Base-by-base conservation (phyloP, 2,888 invertebrate species). In the Dryomyza anilis region DNA sequence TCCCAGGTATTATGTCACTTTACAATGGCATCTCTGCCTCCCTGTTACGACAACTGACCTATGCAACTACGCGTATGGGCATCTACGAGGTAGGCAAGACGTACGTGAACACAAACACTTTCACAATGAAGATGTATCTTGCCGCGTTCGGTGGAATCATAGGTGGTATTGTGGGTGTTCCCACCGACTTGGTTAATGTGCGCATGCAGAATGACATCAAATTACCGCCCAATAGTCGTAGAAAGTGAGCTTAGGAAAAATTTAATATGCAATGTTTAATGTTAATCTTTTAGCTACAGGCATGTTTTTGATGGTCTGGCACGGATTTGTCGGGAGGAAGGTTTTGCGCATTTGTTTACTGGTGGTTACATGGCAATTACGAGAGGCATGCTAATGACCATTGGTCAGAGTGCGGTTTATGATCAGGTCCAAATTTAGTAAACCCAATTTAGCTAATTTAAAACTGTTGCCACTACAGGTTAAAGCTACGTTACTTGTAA, bases 201-300 rank as follows among this genome's bases (percentile, higher is more conserved):
- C 86, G 98, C 72, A 96, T 98, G 96, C 98, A 99, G 83, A 98
- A 98, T 85, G 98, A 99, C 85, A 88, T 97, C 10, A 98, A 98
- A 84, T 83, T 98, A 57, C 89, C 95, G 6, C 78, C 83, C 61
- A 93, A 94, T 23, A 87, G 91, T 72, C 86, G 96, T 78, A 88
- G 98, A 85, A 96, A 97, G 96, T 96, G 85, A 86, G 89, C 84
- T 10, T 3, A 25, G 8, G 6, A 14, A 50, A 4, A 7, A 8
- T 23, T 21, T 7, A 23, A 12, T 14, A 21, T 4, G 6, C 21
- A 25, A 10, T 14, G 5, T 25, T 2, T 50, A 7, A 25, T 25
- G n/a, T 6, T 25, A 23, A 3, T 23, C 23, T 36, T 52, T 10
- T 63, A 98, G 97, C 80, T 99, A 99, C 82, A 96, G 95, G 78